A percentile compares a stretch with the other conserved stretches of the same genome.
Evolutionary conservation across 2,113 vertebrate species (phyloP).

Genomic region (Anguilla japonica): DNA sequence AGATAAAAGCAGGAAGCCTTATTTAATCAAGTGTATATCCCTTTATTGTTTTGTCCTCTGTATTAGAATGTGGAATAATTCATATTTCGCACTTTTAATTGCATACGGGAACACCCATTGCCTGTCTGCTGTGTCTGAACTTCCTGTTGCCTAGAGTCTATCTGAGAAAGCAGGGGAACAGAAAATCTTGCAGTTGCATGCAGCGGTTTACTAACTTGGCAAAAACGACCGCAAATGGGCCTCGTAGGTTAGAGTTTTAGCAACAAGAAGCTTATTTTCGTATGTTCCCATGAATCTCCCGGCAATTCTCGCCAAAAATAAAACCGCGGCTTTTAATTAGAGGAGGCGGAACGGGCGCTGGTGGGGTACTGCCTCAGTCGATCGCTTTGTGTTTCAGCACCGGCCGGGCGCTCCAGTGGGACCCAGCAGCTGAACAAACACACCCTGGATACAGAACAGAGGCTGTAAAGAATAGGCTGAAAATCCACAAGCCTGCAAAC

Average conservation of each 20-base stretch:
- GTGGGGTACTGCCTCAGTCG: not conserved
- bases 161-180: not conserved
- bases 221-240: not conserved
- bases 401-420: not conserved
- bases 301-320: not conserved
- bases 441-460: not conserved
- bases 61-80: not conserved
- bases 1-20: not conserved
- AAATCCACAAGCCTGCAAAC: not conserved
- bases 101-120: not conserved
- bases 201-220: not conserved
- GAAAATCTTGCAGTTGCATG: not conserved
- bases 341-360: not conserved
- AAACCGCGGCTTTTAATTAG: slow-evolving; percentile 8
- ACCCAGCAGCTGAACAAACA: slow-evolving; percentile 3
- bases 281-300: not conserved
- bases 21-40: not conserved
- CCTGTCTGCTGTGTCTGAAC: not conserved
- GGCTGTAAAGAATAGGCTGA: not conserved
- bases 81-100: not conserved
- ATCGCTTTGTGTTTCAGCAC: not conserved
- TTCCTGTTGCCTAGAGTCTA: not conserved
- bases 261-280: not conserved
- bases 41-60: not conserved
- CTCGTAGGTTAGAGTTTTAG: slow-evolving; percentile 4